phyloP scores from a whole-genome alignment of 2,888 invertebrate genomes.

The Rotaria macrura region DNA sequence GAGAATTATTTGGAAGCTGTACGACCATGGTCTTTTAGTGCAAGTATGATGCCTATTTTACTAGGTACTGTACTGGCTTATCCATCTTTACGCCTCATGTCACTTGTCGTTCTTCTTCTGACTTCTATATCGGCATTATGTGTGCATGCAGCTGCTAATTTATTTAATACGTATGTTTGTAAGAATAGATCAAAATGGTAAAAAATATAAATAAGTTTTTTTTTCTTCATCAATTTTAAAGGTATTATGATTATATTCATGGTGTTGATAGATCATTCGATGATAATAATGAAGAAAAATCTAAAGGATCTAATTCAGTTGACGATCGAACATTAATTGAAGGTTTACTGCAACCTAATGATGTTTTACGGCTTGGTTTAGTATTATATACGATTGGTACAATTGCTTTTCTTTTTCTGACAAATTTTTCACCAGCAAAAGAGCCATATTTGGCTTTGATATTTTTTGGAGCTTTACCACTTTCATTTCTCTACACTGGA shows the following conservation, averaged over 20 bases:
- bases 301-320: conserved; percentile 51
- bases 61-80: conserved; percentile 78
- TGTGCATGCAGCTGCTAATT: conserved; percentile 88
- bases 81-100: conserved; percentile 66
- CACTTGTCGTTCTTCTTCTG: conserved; percentile 60
- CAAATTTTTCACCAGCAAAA: conserved; percentile 71
- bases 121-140: conserved; percentile 75
- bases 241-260: conserved; percentile 80
- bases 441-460: conserved; percentile 87
- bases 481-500: conserved; percentile 88
- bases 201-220: too few species aligned
- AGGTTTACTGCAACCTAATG: conserved; percentile 69
- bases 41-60: conserved; percentile 76
- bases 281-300: not conserved
- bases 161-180: conserved; percentile 65
- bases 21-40: conserved; percentile 84
- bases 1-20: conserved; percentile 58
- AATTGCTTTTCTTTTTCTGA: conserved; percentile 66
- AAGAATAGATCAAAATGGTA: too few species aligned
- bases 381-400: conserved; percentile 76
- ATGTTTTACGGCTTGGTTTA: conserved; percentile 77
- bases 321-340: conserved; percentile 90
- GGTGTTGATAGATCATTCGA: conserved; percentile 69
- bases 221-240: not conserved
- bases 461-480: conserved; percentile 84